Conservation (phyloP, 2,888 invertebrate species). For the Anoncus sp. region DNA sequence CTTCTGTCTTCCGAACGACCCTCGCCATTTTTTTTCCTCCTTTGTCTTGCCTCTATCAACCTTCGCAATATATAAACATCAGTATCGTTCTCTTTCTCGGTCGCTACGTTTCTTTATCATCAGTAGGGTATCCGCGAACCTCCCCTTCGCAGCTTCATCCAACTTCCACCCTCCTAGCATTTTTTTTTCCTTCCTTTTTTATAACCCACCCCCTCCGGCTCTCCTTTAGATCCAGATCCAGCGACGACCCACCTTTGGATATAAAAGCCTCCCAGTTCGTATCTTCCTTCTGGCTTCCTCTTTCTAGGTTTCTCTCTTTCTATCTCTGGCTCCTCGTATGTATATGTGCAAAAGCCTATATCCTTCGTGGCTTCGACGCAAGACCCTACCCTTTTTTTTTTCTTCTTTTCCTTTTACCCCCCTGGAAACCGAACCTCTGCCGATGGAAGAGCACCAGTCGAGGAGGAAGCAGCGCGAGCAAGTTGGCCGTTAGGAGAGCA, state of each 20-base stretch:
- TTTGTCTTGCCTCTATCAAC: slow-evolving; percentile 23
- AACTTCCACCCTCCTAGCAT: neutral
- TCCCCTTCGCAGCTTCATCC: slow-evolving; percentile 9
- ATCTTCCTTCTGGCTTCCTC: slow-evolving; percentile 26
- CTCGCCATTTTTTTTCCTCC: slow-evolving; percentile 26
- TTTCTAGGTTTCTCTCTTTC: too few relatives aligned
- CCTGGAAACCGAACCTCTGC: slow-evolving; percentile 17
- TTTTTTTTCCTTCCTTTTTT: neutral
- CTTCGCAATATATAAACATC: slow-evolving; percentile 32
- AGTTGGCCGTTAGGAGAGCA: neutral
- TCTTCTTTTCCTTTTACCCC: neutral
- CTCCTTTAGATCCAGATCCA: too few relatives aligned
- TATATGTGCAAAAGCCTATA: neutral
- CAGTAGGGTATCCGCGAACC: neutral
- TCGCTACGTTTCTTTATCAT: neutral
- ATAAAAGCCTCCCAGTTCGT: neutral
- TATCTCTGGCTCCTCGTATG: too few relatives aligned
- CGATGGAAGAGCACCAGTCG: too few relatives aligned
- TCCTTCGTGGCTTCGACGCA: slow-evolving; percentile 34
- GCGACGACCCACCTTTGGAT: too few relatives aligned
- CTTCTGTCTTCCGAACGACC: slow-evolving; percentile 29
- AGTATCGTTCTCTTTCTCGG: neutral
- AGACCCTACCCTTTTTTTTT: slow-evolving; percentile 52
- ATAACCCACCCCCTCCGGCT: neutral
- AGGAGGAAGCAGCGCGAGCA: too few relatives aligned